Evolutionary conservation across 92 coral and sea anemone species (phyloP).

Genomic region (Zoanthus sansibaricus): DNA sequence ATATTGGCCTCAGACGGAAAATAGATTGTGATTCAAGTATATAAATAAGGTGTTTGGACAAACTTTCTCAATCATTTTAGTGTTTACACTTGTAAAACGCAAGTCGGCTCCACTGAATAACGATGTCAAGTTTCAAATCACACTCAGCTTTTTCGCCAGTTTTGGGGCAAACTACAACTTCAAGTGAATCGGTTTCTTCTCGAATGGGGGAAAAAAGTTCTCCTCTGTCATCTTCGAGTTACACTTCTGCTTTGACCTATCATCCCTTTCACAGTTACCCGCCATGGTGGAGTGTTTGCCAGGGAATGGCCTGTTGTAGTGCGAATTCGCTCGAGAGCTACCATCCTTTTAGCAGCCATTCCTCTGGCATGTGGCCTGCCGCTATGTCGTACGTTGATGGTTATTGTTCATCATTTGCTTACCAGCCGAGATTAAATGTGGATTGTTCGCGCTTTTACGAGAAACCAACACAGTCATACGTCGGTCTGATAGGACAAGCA

Average conservation of each 20-base stretch:
- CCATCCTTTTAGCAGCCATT: neutral
- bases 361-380: conserved; percentile 21
- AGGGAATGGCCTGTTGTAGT: conserved; percentile 8
- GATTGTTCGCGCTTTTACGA: conserved; percentile 67
- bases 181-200: conserved; percentile 18
- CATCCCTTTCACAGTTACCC: conserved; percentile 28
- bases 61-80: conserved; percentile 26
- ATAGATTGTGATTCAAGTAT: conserved; percentile 39
- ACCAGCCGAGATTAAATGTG: conserved; percentile 9
- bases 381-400: conserved; percentile 37
- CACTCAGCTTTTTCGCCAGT: conserved; percentile 40
- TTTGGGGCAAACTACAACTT: neutral
- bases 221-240: conserved; percentile 21
- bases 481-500: conserved; percentile 94
- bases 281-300: conserved; percentile 32
- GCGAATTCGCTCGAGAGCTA: conserved; percentile 12
- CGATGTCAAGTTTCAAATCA: conserved; percentile 24
- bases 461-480: conserved; percentile 92
- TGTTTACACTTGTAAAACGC: conserved; percentile 31
- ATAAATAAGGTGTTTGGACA: conserved; percentile 43
- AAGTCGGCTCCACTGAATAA: neutral
- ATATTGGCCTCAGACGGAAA: conserved; percentile 38
- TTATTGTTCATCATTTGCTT: conserved; percentile 2
- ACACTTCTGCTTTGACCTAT: conserved; percentile 11
- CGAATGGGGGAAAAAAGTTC: neutral